Conservation (phyloP, 2,113 vertebrate genomes). For the Lophochroa leadbeateri region DNA sequence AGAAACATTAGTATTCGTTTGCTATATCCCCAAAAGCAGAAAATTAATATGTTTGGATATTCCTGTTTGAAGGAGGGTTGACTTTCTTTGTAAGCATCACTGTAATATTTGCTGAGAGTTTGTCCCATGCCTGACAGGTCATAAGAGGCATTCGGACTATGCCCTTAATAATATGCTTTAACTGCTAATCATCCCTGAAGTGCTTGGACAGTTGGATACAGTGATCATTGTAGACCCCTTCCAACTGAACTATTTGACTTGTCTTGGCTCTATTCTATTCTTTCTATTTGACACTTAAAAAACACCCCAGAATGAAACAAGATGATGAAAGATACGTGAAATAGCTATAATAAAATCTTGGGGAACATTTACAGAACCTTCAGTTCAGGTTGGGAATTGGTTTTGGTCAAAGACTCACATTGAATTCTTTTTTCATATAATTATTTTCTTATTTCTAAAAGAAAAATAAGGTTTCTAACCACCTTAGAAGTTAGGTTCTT, state of each 20-base stretch:
- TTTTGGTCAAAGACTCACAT: not conserved
- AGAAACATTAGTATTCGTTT: not conserved
- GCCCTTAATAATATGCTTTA: not conserved
- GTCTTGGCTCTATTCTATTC: accelerated
- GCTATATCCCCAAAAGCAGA: not conserved
- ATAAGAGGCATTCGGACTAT: not conserved
- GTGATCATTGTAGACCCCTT: not conserved
- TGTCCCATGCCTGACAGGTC: not conserved
- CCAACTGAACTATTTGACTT: not conserved
- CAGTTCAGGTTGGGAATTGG: not conserved
- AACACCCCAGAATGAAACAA: not conserved
- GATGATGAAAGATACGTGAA: not conserved
- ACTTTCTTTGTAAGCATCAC: not conserved
- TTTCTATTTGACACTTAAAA: not conserved
- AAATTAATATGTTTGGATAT: not conserved
- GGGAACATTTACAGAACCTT: not conserved
- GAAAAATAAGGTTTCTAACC: not conserved
- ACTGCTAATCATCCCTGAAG: not conserved
- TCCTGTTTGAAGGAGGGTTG: not conserved
- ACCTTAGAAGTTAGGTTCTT: not conserved
- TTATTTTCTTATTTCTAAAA: not conserved
- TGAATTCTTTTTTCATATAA: not conserved
- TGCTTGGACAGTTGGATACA: not conserved
- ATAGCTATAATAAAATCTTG: not conserved
- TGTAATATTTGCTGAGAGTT: not conserved